A percentile compares a stretch with the other conserved stretches of the same genome.
These are phyloP conservation scores for Neodiprion pinetum DNA, from an alignment of 1,140 invertebrate genomes.

Conservation along the genomic window DNA sequence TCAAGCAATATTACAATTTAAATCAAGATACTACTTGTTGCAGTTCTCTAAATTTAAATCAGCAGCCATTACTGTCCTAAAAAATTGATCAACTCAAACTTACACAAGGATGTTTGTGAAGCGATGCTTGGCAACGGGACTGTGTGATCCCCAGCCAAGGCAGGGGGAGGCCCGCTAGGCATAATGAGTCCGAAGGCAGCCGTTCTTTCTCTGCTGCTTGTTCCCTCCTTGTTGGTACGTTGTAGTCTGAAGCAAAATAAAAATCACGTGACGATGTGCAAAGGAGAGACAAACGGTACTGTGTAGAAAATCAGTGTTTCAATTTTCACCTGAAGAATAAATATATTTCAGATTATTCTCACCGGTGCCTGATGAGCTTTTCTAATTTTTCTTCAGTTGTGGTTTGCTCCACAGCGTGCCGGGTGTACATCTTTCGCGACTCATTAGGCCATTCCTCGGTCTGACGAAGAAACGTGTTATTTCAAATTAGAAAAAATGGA, in stretches of 20 bases:
- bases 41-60: background rate
- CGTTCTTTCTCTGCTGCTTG: slow-evolving; percentile 60
- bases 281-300: background rate
- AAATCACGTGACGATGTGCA: background rate
- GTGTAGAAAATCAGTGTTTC: background rate
- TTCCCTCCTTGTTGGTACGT: slow-evolving; percentile 60
- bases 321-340: slow-evolving; percentile 15
- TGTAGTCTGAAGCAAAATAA: slow-evolving; percentile 50
- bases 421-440: slow-evolving; percentile 58
- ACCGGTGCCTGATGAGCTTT: slow-evolving; percentile 64
- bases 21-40: background rate
- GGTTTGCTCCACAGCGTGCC: slow-evolving; percentile 55
- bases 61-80: background rate
- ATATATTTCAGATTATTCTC: slow-evolving; percentile 21
- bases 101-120: slow-evolving; percentile 56
- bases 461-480: slow-evolving; percentile 53
- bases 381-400: slow-evolving; percentile 62
- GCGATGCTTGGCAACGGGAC: slow-evolving; percentile 59
- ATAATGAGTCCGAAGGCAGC: slow-evolving; percentile 61
- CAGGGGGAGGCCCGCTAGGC: slow-evolving; percentile 56
- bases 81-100: slow-evolving; percentile 28
- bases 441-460: slow-evolving; percentile 73
- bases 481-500: slow-evolving; percentile 17
- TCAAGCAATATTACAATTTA: background rate
- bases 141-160: slow-evolving; percentile 58